Evolutionary conservation across 2,113 vertebrate genomes (phyloP), one percentile per base, ranked within the genome.

Genomic region (Pontoporia blainvillei): DNA sequence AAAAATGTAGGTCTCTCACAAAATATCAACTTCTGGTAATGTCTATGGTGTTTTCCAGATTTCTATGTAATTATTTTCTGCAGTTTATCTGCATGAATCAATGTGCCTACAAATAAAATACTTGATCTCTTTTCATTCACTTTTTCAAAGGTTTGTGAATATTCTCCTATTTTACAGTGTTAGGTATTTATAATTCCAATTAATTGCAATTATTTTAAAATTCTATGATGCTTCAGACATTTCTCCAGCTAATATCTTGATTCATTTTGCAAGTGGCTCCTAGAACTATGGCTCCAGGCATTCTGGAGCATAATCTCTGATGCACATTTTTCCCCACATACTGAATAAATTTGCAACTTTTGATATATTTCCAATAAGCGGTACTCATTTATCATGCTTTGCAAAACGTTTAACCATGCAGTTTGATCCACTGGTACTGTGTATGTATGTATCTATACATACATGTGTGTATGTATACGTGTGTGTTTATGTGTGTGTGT

Each of bases 1-100:
- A 86, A 96, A 96, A 81, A 87, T 84, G 15, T 57, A 34, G 49
- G 8, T 90, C 31, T 89, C 61, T 73, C 41, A 67, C 39, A 96
- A 86, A 93, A 93, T 83, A 9, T 71, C 62, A 92, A 3, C 13
- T 71, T 90, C 75, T 67, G 21, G 10, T 76, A 75, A 84, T 86
- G 61, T 2, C 64, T 92, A 17, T 67, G 25, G 29, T 81, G 76
- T 97, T 76, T 86, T 76, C 23, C 72, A 25, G 9, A 31, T 95
- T 90, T 95, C 10, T 94, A 6, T 73, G 15, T 31, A 93, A 84
- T 85, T 36, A 36, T 69, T 95, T 94, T 95, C 20, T 59, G 17
- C 66, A 95, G n/a, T 57, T 29, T 5, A 59, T 84, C 21, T 82
- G 5, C 64, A 66, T 88, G 12, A 89, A 72, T 85, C 27, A 83